phyloP scores from a whole-genome alignment of 2,797 vertebrate species.

The Schizothorax lantsangensis region DNA sequence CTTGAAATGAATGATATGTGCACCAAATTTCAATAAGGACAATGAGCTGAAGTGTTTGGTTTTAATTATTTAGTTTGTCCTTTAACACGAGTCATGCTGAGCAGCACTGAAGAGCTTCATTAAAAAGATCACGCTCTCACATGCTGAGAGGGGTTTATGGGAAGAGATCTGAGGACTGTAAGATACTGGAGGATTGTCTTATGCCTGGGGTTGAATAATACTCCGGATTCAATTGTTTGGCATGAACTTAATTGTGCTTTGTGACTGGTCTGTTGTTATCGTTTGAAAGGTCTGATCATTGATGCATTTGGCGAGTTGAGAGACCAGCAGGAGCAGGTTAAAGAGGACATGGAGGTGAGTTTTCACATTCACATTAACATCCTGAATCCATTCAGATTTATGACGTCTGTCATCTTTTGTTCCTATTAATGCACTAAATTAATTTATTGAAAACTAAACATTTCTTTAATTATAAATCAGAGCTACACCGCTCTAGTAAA shows the following conservation, averaged over 20 bases:
- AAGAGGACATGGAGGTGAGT: constrained; percentile 81
- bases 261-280: constrained; percentile 4
- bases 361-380: too few species aligned
- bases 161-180: constrained; percentile 18
- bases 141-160: constrained; percentile 21
- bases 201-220: neutral
- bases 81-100: constrained; percentile 7
- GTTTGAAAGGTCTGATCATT: constrained; percentile 77
- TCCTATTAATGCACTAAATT: constrained; percentile 2
- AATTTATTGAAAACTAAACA: constrained; percentile 27
- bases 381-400: constrained; percentile 30
- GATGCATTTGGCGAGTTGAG: constrained; percentile 82
- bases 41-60: neutral
- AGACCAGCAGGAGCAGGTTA: constrained; percentile 82
- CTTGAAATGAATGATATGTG: neutral
- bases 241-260: neutral
- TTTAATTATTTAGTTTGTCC: constrained; percentile 5
- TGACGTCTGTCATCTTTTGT: neutral
- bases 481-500: neutral
- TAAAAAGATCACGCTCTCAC: neutral
- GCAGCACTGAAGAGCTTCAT: constrained; percentile 8
- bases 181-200: neutral
- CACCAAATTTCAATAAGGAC: neutral
- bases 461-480: constrained; percentile 26
- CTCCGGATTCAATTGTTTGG: constrained; percentile 3